Evolutionary conservation across 2,888 invertebrate species (phyloP).

Genomic region (Troides helena): DNA sequence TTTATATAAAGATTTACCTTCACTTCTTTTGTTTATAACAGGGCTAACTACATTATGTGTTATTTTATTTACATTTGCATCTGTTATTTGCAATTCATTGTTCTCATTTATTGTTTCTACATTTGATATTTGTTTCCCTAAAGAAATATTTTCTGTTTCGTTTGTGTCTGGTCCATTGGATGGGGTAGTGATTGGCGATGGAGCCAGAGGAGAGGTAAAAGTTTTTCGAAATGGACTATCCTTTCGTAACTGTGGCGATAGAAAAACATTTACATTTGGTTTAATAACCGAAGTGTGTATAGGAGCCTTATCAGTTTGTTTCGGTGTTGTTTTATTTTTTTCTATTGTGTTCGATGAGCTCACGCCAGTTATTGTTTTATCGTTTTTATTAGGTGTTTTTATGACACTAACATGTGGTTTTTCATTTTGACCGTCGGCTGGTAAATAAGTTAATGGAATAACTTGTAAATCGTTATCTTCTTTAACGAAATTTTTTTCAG

Average conservation of each 20-base stretch:
- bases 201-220: slow-evolving; percentile 33
- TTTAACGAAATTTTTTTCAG: slow-evolving; percentile 37
- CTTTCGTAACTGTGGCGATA: slow-evolving; percentile 47
- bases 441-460: slow-evolving; percentile 20
- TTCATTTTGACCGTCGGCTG: slow-evolving; percentile 23
- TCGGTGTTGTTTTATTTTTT: slow-evolving; percentile 30
- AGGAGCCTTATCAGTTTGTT: slow-evolving; percentile 42
- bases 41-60: slow-evolving; percentile 34
- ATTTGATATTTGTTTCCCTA: slow-evolving; percentile 31
- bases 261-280: slow-evolving; percentile 42
- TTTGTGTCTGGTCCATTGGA: slow-evolving; percentile 38
- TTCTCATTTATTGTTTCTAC: slow-evolving; percentile 37
- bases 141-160: slow-evolving; percentile 32
- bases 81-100: slow-evolving; percentile 38
- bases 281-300: slow-evolving; percentile 39
- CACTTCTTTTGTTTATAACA: slow-evolving; percentile 40
- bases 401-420: slow-evolving; percentile 17
- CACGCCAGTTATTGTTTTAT: slow-evolving; percentile 14
- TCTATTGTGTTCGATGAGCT: slow-evolving; percentile 19
- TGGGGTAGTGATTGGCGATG: slow-evolving; percentile 42
- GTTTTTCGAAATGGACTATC: slow-evolving; percentile 42
- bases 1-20: slow-evolving; percentile 44
- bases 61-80: slow-evolving; percentile 38
- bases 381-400: slow-evolving; percentile 22
- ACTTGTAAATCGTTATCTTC: slow-evolving; percentile 12